Evolutionary conservation across 2,888 invertebrate species (phyloP).

Genomic region (Pheosia gnoma): DNA sequence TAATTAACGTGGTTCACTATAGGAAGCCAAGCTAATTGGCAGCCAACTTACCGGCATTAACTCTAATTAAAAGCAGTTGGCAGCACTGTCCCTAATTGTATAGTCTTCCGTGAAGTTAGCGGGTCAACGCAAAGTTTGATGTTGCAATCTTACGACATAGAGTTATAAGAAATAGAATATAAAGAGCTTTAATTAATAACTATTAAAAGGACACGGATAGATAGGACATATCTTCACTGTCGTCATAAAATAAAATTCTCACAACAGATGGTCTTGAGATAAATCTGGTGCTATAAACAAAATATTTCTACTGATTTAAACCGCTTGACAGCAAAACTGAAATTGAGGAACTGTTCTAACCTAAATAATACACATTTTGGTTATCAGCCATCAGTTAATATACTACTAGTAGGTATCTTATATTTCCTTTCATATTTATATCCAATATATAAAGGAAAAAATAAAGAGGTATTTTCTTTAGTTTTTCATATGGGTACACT

Average conservation of each 20-base stretch:
- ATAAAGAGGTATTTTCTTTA: not conserved
- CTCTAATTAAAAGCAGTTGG: slow-evolving; percentile 9
- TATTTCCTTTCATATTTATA: not conserved
- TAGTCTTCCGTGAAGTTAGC: slow-evolving; percentile 5
- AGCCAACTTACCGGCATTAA: slow-evolving; percentile 5
- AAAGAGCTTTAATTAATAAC: not conserved
- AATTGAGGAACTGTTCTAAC: too few relatives aligned
- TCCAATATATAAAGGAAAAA: not conserved
- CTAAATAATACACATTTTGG: too few relatives aligned
- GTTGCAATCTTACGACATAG: not conserved
- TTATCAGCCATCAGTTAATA: too few relatives aligned
- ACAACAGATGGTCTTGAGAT: too few relatives aligned
- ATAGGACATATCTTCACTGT: too few relatives aligned
- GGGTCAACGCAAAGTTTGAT: not conserved
- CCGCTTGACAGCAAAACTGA: too few relatives aligned
- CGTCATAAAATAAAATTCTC: too few relatives aligned
- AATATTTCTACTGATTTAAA: too few relatives aligned
- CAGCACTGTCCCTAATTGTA: slow-evolving; percentile 6
- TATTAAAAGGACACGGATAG: not conserved
- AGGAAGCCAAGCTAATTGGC: slow-evolving; percentile 21
- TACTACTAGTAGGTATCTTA: not conserved
- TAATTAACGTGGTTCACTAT: slow-evolving; percentile 6
- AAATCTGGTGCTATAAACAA: too few relatives aligned
- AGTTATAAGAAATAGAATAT: not conserved
- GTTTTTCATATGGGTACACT: not conserved